Evolutionary conservation across 2,797 vertebrate species (phyloP).

Genomic region (Pterois miles): DNA sequence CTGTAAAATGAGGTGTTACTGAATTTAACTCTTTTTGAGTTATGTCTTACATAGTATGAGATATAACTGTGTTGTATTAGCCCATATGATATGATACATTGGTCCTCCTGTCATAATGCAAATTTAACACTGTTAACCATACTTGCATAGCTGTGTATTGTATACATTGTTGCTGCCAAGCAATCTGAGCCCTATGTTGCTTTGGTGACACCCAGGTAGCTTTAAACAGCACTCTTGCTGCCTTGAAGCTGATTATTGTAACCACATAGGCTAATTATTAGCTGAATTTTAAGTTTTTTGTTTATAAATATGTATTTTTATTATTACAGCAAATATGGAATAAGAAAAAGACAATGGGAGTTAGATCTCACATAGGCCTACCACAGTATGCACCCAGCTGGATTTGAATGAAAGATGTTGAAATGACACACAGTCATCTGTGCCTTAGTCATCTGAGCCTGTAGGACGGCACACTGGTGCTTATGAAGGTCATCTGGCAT

Average conservation of each 20-base stretch:
- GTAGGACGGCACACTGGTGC: not conserved
- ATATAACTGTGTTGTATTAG: not conserved
- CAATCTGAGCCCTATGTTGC: not conserved
- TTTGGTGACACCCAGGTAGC: not conserved
- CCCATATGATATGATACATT: not conserved
- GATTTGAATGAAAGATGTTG: slow-evolving; percentile 7
- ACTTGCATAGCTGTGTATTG: not conserved
- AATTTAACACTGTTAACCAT: not conserved
- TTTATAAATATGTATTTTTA: not conserved
- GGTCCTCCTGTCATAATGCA: not conserved
- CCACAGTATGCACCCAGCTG: not conserved
- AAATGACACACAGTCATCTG: not conserved
- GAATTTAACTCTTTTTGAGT: not conserved
- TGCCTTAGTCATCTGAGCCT: slow-evolving; percentile 18
- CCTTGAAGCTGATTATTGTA: not conserved
- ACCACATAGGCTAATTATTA: not conserved
- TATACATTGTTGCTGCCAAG: not conserved
- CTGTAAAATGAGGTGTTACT: too few species aligned
- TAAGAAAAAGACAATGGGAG: not conserved
- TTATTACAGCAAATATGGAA: not conserved
- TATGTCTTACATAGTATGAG: not conserved
- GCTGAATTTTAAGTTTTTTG: not conserved
- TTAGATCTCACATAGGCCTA: not conserved
- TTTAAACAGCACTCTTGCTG: not conserved
- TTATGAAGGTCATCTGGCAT: slow-evolving; percentile 39